Evolutionary conservation across 1,140 invertebrate genomes (phyloP).

Genomic region (Metaphire vulgaris): DNA sequence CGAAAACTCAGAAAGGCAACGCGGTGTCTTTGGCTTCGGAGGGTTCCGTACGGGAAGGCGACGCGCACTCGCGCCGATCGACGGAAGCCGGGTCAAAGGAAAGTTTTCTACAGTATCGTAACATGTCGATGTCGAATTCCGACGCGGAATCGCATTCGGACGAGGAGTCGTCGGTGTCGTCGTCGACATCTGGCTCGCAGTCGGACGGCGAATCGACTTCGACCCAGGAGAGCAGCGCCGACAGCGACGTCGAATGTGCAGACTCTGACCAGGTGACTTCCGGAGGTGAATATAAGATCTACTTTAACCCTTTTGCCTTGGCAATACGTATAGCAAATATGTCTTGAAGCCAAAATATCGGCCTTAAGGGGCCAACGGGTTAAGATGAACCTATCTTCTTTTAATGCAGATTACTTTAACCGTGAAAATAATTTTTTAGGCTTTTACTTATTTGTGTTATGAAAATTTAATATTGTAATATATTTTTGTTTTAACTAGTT

Average conservation of each 20-base stretch:
- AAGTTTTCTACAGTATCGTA: slow-evolving; percentile 28
- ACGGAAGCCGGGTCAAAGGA: background rate
- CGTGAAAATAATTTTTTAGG: too few species aligned
- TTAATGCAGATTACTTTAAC: too few species aligned
- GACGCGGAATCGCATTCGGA: slow-evolving; percentile 21
- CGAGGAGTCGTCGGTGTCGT: background rate
- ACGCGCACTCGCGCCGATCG: background rate
- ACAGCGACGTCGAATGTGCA: background rate
- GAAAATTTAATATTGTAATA: too few species aligned
- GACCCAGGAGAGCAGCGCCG: slow-evolving; percentile 8
- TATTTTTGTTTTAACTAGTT: too few species aligned
- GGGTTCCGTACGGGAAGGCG: background rate
- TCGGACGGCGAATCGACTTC: slow-evolving; percentile 7
- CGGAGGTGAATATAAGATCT: slow-evolving; percentile 7
- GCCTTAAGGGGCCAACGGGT: too few species aligned
- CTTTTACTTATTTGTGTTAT: too few species aligned
- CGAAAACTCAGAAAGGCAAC: background rate
- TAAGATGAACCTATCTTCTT: too few species aligned
- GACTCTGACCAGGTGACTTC: background rate
- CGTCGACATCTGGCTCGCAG: slow-evolving; percentile 1
- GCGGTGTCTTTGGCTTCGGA: background rate
- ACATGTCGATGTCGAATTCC: slow-evolving; percentile 14
- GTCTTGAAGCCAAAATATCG: too few species aligned
- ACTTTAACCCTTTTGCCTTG: too few species aligned
- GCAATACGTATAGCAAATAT: too few species aligned